Conservation (phyloP, 1,140 invertebrate genomes). For the Neotoxoptera formosana region DNA sequence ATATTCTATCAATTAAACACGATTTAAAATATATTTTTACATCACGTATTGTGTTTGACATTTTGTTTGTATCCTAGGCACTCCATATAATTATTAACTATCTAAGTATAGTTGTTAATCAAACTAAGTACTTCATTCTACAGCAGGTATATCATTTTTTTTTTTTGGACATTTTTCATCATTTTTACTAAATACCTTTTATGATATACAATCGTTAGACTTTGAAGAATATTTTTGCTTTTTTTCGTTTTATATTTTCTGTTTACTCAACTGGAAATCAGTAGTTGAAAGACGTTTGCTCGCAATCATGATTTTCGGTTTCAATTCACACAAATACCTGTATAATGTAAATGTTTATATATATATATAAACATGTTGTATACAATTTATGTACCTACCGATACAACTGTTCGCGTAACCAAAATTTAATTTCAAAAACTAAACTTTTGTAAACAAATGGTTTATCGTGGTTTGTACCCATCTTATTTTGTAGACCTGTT, state of each 20-base stretch:
- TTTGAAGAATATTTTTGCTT: neutral
- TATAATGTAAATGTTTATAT: neutral
- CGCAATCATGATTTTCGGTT: neutral
- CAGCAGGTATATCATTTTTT: too few relatives aligned
- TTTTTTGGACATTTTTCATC: too few relatives aligned
- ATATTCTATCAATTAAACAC: too few relatives aligned
- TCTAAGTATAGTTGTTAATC: too few relatives aligned
- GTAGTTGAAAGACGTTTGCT: neutral
- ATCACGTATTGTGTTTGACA: too few relatives aligned
- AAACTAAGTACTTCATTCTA: too few relatives aligned
- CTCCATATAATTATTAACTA: too few relatives aligned
- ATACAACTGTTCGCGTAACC: neutral
- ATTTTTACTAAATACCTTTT: too few relatives aligned
- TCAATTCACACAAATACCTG: neutral
- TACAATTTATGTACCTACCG: neutral
- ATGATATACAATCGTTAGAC: neutral
- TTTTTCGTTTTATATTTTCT: neutral
- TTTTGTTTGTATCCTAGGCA: too few relatives aligned
- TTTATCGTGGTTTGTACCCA: neutral
- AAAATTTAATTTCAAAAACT: neutral
- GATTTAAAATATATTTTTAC: too few relatives aligned
- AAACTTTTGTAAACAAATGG: neutral
- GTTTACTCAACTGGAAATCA: slow-evolving; percentile 9
- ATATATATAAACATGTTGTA: neutral
- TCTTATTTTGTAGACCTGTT: neutral